phyloP scores from a whole-genome alignment of 2,888 invertebrate genomes.

The Nycteola revayana region DNA sequence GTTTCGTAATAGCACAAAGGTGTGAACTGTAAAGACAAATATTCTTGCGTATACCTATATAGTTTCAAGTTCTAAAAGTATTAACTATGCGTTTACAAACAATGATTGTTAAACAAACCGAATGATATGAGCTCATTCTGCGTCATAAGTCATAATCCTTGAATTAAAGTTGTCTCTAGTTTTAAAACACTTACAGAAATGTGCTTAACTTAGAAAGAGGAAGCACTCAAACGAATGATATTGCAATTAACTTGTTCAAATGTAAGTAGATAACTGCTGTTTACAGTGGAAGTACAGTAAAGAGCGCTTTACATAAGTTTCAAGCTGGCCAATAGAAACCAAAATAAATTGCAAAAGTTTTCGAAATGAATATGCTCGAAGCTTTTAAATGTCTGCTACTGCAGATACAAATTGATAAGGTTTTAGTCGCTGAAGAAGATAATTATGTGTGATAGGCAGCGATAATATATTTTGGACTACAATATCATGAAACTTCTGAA shows the following conservation, averaged over 20 bases:
- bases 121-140: slow-evolving; percentile 37
- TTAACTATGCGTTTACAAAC: slow-evolving; percentile 26
- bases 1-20: no score
- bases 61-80: slow-evolving; percentile 5
- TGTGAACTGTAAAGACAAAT: no score
- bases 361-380: slow-evolving; percentile 60
- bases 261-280: slow-evolving; percentile 16
- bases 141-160: slow-evolving; percentile 36
- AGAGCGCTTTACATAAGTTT: slow-evolving; percentile 51
- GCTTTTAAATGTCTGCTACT: slow-evolving; percentile 35
- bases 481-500: no score
- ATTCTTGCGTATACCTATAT: no score
- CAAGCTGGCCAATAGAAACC: slow-evolving; percentile 50
- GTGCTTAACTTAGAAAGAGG: slow-evolving; percentile 13
- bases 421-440: no score
- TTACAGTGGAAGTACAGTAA: slow-evolving; percentile 30
- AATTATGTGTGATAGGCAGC: no score
- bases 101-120: slow-evolving; percentile 26
- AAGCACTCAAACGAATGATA: slow-evolving; percentile 21
- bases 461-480: no score
- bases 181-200: slow-evolving; percentile 15
- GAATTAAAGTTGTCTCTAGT: slow-evolving; percentile 28
- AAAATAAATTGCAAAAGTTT: slow-evolving; percentile 65
- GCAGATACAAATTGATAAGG: no score
- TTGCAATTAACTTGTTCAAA: slow-evolving; percentile 23